Base-by-base conservation (phyloP, 2,113 vertebrate species). In the Apus apus region DNA sequence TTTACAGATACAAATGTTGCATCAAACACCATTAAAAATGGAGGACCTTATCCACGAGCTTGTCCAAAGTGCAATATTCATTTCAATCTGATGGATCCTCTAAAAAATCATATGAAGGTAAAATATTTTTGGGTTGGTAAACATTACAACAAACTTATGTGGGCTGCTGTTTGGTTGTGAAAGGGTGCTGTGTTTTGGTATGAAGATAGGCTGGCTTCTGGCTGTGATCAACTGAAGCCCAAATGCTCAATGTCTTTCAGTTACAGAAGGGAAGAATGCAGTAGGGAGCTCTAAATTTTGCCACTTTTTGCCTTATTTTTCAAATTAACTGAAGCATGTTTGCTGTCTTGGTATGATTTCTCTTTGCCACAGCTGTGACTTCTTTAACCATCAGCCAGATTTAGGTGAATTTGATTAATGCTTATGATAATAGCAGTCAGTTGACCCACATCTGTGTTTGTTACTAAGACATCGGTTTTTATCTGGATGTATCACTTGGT, bases 51-150 rank as follows among this genome's bases (percentile, higher is more conserved):
- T 67, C 98, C 98, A 96, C 98, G 97, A 94, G 99, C 98, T 82
- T 99, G 99, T 97, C 98, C 98, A 13, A 99, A 98, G 75, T 99
- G 99, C 97, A 98, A 98, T 92, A 98, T 99, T 97, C 98, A 99
- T 85, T 99, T 99, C 91, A 97, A 98, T 82, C 98, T 98, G 94
- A 96, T 98, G 90, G 99, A 99, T 89, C 97, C 98, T 56, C 96
- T 99, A 84, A 99, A 98, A 97, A 98, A 96, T 94, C 99, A 99
- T 68, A 98, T 99, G 98, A 98, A 94, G 98, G 99, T 99, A 97
- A 98, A 95, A 53, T 65, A 45, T 83, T 96, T 92, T 40, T 40
- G 9, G 16, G 13, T 32, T 78, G 21, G 40, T 74, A 66, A 78
- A 53, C 38, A 2, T 73, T 66, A 20, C 51, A 77, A 36, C 15